Base-by-base conservation (phyloP, 2,113 vertebrate species). In the Neogobius melanostomus region DNA sequence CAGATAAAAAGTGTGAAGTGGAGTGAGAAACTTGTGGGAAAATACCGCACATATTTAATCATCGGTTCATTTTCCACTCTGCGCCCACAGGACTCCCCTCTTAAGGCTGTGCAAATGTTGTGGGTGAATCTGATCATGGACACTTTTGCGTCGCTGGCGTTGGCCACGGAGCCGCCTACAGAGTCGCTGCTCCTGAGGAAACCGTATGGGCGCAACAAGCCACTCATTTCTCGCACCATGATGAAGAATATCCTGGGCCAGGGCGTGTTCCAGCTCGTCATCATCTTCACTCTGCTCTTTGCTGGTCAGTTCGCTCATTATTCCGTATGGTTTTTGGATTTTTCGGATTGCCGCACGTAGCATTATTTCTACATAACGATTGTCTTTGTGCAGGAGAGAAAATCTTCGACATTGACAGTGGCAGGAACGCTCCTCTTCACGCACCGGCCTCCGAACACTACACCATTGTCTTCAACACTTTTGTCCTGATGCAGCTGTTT, bases 81-180 rank as follows among this genome's bases (percentile, higher is more conserved):
- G 28, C 28, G 28, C 11, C 57, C 70, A 9, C 90, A 99, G 98
- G 98, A 99, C 88, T 99, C 98, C 61, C 98, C 98, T 0, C 89
- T 99, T 79, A 99, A 99, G 91, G 98, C 98, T 6, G 98, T 99
- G 60, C 98, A 99, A 92, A 99, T 99, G 98, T 91, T 99, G 48
- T 99, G 98, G 98, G 98, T 99, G 79, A 99, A 99, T 91, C 94
- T 99, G 77, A 99, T 99, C 79, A 99, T 99, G 98, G 98, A 99
- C 86, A 99, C 98, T 0, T 94, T 99, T 66, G 98, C 98, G 72
- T 99, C 98, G 12, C 94, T 99, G 80, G 98, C 98, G 68, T 90
- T 99, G 92, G 98, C 98, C 81, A 99, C 98, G 2, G 98, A 99
- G 86, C 98, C 98, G 56, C 98, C 98, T 49, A 99, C 97, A 4